Evolutionary conservation across 2,113 vertebrate genomes (phyloP), one percentile per base, ranked within the genome.

Genomic region (Poeciliopsis turrubarensis): DNA sequence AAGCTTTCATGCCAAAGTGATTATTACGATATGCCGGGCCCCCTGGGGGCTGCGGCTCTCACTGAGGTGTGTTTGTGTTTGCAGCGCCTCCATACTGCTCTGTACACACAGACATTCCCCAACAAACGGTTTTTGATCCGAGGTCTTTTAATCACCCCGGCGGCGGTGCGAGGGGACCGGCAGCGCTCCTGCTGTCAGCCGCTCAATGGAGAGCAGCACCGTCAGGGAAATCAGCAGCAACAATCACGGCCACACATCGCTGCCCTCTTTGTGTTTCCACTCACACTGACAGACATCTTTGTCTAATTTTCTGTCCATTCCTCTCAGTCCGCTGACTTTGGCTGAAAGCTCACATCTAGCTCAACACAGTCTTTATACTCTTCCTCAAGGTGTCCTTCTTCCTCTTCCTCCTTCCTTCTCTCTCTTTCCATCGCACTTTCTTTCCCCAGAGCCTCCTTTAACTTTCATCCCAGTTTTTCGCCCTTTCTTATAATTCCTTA

Each of bases 201-300:
- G 61, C 76, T 80, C 70, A 86, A 77, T 80, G 17, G 66, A 63
- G 71, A 77, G 41, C 25, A 5, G 61, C 68, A 79, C 88, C 90
- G 64, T 81, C 22, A 71, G 91, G 91, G 90, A 91, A 92, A 91
- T 93, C 88, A 91, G 54, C 64, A 71, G 72, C 73, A 86, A 83
- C 89, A 90, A 86, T 91, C 80, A 78, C 30, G 3, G 73, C 75
- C 86, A 83, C 92, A 87, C 90, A 78, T 86, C 68, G 51, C 62
- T 80, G 83, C 80, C 72, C 78, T 68, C 84, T 86, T 90, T 91
- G 86, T 91, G 81, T 79, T 61, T 61, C 4, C 65, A 67, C 12
- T 67, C 70, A 79, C 57, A 73, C 73, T 91, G 84, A 86, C 78
- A 74, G 86, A 81, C 75, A 60, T 79, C 79, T 77, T 62, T 81